Evolutionary conservation across 2,113 vertebrate species (phyloP).

Genomic region (Pseudopipra pipra): DNA sequence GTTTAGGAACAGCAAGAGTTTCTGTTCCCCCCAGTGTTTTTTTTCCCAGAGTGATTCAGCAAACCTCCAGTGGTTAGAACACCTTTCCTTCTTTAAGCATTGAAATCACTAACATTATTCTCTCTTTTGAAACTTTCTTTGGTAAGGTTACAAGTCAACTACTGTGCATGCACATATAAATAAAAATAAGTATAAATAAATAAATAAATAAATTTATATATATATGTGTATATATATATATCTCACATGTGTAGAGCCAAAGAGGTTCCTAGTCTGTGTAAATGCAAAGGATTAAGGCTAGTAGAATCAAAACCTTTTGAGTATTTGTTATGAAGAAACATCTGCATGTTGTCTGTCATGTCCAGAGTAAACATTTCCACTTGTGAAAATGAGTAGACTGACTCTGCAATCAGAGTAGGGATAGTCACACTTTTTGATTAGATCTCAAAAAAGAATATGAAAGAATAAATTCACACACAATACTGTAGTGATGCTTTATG

Average conservation of each 20-base stretch:
- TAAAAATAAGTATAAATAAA: too few relatives aligned
- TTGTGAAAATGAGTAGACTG: neutral
- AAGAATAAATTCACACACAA: constrained; percentile 14
- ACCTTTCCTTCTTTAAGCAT: neutral
- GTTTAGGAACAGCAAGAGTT: neutral
- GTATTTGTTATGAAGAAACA: neutral
- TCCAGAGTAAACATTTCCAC: neutral
- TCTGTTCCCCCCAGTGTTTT: neutral
- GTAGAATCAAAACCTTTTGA: neutral
- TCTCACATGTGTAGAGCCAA: neutral
- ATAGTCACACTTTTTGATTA: neutral
- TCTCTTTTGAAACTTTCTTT: neutral
- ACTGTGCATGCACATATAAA: neutral
- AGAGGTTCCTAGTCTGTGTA: neutral
- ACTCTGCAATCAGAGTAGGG: neutral
- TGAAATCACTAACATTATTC: neutral
- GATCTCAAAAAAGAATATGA: neutral
- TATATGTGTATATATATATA: too few relatives aligned
- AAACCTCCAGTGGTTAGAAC: neutral
- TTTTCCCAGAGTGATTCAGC: neutral
- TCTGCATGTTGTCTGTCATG: neutral
- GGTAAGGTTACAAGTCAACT: neutral
- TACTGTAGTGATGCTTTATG: neutral
- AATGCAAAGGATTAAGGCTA: neutral
- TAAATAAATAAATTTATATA: too few relatives aligned